A percentile compares a stretch with the other conserved stretches of the same genome.
These are phyloP conservation scores for Tipula vernalis DNA, from an alignment of 2,888 invertebrate genomes.

Conservation along the genomic window DNA sequence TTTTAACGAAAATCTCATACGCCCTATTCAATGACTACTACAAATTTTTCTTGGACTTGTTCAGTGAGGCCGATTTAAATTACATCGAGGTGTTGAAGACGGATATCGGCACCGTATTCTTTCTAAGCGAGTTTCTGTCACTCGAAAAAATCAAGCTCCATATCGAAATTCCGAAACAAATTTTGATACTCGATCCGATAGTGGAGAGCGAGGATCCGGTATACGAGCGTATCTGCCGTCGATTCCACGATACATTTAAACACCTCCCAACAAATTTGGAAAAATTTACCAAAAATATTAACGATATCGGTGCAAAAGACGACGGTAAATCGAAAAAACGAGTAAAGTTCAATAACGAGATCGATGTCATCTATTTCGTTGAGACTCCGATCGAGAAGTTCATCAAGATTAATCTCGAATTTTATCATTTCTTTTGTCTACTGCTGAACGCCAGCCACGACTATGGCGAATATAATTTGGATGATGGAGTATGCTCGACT, in stretches of 20 bases:
- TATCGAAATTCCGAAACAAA: slow-evolving; percentile 27
- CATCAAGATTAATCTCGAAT: slow-evolving; percentile 26
- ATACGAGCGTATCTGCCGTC: background rate
- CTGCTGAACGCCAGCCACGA: slow-evolving; percentile 21
- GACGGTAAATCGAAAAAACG: slow-evolving; percentile 20
- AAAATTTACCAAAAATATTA: background rate
- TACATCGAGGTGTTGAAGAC: slow-evolving; percentile 30
- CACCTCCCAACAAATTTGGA: background rate
- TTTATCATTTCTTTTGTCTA: slow-evolving; percentile 31
- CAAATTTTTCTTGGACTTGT: slow-evolving; percentile 15
- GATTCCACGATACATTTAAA: background rate
- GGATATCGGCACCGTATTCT: slow-evolving; percentile 38
- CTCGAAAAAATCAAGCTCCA: slow-evolving; percentile 25
- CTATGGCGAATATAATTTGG: slow-evolving; percentile 22
- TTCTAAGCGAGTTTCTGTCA: slow-evolving; percentile 37
- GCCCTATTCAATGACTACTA: slow-evolving; percentile 21
- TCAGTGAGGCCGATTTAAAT: background rate
- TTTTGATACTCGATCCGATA: slow-evolving; percentile 30
- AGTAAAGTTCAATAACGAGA: slow-evolving; percentile 30
- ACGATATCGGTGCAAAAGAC: background rate
- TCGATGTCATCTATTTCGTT: slow-evolving; percentile 25
- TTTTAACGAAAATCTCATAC: slow-evolving; percentile 27
- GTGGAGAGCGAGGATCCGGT: slow-evolving; percentile 10
- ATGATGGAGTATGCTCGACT: background rate
- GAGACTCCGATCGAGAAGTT: slow-evolving; percentile 27